These are phyloP conservation scores for Sakesphorus luctuosus DNA, from an alignment of 2,113 vertebrate species.

Conservation along the genomic window DNA sequence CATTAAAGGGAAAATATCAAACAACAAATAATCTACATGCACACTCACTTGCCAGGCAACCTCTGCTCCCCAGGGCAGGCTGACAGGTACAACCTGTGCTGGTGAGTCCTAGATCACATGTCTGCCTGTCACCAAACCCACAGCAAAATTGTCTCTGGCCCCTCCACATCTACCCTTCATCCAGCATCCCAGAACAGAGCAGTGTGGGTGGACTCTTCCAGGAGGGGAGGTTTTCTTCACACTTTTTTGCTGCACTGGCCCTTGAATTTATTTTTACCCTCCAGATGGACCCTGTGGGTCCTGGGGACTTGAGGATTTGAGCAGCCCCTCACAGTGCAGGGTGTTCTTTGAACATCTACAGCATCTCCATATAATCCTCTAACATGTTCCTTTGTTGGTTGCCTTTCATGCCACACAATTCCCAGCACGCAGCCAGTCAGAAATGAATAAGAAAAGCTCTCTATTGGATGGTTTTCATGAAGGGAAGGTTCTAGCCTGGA, in stretches of 20 bases:
- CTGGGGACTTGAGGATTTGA: not conserved
- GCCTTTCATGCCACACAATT: not conserved
- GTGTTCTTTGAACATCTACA: not conserved
- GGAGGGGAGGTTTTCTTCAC: not conserved
- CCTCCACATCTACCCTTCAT: not conserved
- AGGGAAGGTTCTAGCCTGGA: not conserved
- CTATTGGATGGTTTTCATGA: not conserved
- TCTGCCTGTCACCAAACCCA: not conserved
- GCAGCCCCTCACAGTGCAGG: not conserved
- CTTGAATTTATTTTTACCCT: not conserved
- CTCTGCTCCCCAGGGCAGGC: not conserved
- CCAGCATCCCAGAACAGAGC: not conserved
- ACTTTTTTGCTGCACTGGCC: not conserved
- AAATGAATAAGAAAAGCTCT: not conserved
- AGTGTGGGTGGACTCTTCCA: not conserved
- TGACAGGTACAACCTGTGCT: not conserved
- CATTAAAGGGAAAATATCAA: conserved; percentile 33
- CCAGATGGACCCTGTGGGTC: not conserved
- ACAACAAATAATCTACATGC: conserved; percentile 23
- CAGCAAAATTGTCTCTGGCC: not conserved
- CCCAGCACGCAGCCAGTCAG: not conserved
- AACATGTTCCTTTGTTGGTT: not conserved
- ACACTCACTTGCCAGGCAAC: not conserved
- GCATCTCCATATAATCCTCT: not conserved
- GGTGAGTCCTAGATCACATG: not conserved